These are phyloP conservation scores for Hippoglossus hippoglossus DNA, from an alignment of 2,797 vertebrate genomes.

Conservation along the genomic window DNA sequence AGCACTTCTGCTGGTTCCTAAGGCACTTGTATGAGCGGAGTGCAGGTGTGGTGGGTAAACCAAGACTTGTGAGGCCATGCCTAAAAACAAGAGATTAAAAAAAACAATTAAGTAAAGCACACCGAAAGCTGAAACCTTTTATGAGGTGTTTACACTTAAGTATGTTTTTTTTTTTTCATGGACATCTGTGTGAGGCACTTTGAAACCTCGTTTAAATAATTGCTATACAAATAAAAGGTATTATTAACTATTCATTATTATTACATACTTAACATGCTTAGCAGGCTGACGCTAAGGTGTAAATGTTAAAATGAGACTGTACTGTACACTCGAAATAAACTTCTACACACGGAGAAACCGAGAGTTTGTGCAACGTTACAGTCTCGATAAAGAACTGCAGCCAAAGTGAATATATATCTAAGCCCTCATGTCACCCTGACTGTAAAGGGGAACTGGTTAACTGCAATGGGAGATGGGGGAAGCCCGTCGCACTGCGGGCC, in stretches of 20 bases:
- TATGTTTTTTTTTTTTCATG: too few species aligned
- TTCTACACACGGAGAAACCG: too few species aligned
- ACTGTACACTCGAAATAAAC: too few species aligned
- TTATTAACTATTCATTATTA: too few species aligned
- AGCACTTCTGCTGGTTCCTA: slow-evolving; percentile 93
- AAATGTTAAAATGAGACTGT: too few species aligned
- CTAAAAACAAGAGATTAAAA: slow-evolving; percentile 67
- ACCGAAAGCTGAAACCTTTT: too few species aligned
- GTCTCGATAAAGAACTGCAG: slow-evolving; percentile 30
- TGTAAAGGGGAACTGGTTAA: slow-evolving; percentile 60
- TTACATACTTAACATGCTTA: too few species aligned
- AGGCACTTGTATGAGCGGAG: slow-evolving; percentile 99
- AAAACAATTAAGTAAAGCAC: neutral
- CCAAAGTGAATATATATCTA: slow-evolving; percentile 23
- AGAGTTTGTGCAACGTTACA: neutral
- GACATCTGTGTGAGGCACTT: too few species aligned
- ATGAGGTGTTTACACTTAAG: too few species aligned
- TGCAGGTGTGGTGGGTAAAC: slow-evolving; percentile 96
- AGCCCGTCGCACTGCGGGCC: slow-evolving; percentile 50
- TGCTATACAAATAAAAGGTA: too few species aligned
- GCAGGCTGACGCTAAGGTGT: too few species aligned
- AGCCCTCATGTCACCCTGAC: slow-evolving; percentile 40
- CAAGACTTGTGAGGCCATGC: slow-evolving; percentile 99
- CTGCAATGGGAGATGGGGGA: slow-evolving; percentile 70
- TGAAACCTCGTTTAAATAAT: too few species aligned